Evolutionary conservation across 2,888 invertebrate genomes (phyloP), one percentile per base, ranked within the genome.

Genomic region (Scaptomyza parva): DNA sequence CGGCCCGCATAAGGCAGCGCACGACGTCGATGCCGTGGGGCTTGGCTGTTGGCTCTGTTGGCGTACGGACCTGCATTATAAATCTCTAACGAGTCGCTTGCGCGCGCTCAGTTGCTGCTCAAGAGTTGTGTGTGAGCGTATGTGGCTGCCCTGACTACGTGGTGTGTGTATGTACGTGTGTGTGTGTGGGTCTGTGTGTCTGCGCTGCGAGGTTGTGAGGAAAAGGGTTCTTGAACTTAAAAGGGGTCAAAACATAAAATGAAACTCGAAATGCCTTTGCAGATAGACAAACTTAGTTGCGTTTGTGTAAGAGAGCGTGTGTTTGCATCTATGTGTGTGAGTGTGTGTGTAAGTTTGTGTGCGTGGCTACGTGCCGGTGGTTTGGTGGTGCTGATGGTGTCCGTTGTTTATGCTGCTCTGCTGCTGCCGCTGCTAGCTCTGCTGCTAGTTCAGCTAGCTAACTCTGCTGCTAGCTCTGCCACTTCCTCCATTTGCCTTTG

Each of bases 181-280:
- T 52, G 52, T 55, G 63, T 44, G 39, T 39, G 47, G 44, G 17
- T 53, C 37, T 51, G 50, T 41, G 50, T 53, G 50, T 57, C 33
- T 50, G 33, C 33, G 33, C 33, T 45, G 44, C 64, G 69, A 68
- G 70, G 76, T 74, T 83, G 86, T 72, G 86, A 84, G 86, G 78
- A 90, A 89, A 90, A 90, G 89, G 89, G 89, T 90, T 90, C 90
- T 90, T 90, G 89, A 90, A 90, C 89, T 90, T 90, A 89, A 90
- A 90, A 89, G 90, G 89, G 89, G 89, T 90, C 89, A 90, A 83
- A 88, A 86, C 80, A 84, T 81, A 88, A 88, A 87, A 85, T 77
- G 88, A 88, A 86, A 86, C 88, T 82, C 82, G 84, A 82, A 87
- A 86, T 87, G 86, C 87, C 82, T 87, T 79, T 78, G 77, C 86